Base-by-base conservation (phyloP, 2,888 invertebrate genomes). In the Pseudococcus longispinus region DNA sequence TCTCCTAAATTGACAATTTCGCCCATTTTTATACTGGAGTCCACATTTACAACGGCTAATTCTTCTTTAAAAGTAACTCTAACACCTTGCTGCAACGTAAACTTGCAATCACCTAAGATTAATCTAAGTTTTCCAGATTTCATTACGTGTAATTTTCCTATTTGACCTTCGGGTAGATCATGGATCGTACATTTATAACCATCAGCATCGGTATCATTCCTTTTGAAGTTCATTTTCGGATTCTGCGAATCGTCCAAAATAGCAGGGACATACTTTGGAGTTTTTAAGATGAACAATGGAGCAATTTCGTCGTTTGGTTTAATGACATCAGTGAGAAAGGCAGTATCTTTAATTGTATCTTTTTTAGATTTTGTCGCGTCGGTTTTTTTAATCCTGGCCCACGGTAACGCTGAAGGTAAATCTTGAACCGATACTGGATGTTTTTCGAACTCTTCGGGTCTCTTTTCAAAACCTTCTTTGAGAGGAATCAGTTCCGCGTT, bases 161-260 rank as follows among this genome's bases (percentile, higher is more conserved):
- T 83, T 26, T 87, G 83, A 37, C 87, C 87, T 20, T 87, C 83
- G 5, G 87, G 87, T 18, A 87, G n/a, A 74, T 87, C 83, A 11
- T 83, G 83, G 37, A 87, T 83, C 4, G 87, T 87, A 32, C 87
- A 87, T 42, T 87, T 87, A 65, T 74, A 29, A 32, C 51, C 84
- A 11, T 83, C 29, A n/a, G 83, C 42, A 20, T 83, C 82, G 5
- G 65, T 20, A 9, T 65, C 70, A 18, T 37, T 70, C 29, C n/a
- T 51, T 65, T 60, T 44, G 6, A 26, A 2, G 9, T 29, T 29
- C n/a, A 51, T 15, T 70, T 77, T 42, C 2, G 84, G 42, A 32
- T 77, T 77, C 42, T 77, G 44, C 5, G 86, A 77, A 80, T 86
- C 37, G 29, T 86, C 86, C 5, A 86, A 15, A 23, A 80, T 11